phyloP scores from a whole-genome alignment of 1,140 invertebrate genomes.

The Drosophila funebris region DNA sequence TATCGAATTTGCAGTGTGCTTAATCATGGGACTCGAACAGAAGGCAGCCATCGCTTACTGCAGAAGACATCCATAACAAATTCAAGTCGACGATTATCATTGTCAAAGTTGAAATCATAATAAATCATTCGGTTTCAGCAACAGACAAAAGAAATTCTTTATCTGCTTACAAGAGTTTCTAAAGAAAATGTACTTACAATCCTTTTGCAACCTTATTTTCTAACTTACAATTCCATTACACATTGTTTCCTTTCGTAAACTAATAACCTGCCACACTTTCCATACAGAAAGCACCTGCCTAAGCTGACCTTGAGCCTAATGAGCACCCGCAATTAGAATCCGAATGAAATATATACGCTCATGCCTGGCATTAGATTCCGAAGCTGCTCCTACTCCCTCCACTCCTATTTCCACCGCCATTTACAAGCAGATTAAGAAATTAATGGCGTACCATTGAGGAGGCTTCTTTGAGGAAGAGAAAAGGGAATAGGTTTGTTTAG shows the following conservation, averaged over 20 bases:
- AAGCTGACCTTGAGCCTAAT: slow-evolving; percentile 13
- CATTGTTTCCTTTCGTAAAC: not conserved
- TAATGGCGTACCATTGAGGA: slow-evolving; percentile 19
- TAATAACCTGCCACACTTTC: not conserved
- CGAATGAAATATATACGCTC: slow-evolving; percentile 8
- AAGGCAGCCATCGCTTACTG: not conserved
- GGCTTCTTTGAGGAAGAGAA: not conserved
- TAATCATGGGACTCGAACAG: slow-evolving; percentile 22
- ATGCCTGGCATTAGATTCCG: slow-evolving; percentile 4
- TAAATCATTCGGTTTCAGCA: slow-evolving; percentile 34
- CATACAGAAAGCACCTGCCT: not conserved
- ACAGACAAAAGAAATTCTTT: not conserved
- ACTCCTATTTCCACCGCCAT: not conserved
- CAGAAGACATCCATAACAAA: slow-evolving; percentile 18
- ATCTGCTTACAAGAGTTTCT: not conserved
- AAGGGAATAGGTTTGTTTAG: not conserved
- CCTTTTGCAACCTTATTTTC: not conserved
- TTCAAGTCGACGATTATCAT: slow-evolving; percentile 30
- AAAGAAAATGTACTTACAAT: not conserved
- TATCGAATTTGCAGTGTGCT: slow-evolving; percentile 35
- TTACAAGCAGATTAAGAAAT: slow-evolving; percentile 41
- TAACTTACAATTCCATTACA: not conserved
- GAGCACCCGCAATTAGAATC: slow-evolving; percentile 29
- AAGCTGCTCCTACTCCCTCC: not conserved
- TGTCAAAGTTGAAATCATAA: slow-evolving; percentile 38